Percentiles rank a stretch among this genome's conserved stretches.
Conservation (phyloP, 1,140 invertebrate genomes). For the Hyles vespertilio region DNA sequence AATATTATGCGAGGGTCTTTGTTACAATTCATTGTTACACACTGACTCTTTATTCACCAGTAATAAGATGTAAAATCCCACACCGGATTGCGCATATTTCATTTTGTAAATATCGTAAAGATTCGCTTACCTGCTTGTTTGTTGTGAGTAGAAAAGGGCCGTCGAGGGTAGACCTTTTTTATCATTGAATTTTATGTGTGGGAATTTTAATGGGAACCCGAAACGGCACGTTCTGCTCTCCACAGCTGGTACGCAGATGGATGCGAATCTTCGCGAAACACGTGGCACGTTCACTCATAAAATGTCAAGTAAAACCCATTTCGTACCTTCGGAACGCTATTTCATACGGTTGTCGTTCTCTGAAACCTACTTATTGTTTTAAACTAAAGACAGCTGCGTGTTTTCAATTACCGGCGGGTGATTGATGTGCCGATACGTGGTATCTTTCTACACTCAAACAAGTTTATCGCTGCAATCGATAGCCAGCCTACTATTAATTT, state of each 20-base stretch:
- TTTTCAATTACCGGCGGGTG: constrained; percentile 60
- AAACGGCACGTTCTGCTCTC: constrained; percentile 65
- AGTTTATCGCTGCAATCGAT: constrained; percentile 60
- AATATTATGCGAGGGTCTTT: constrained; percentile 28
- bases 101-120: constrained; percentile 58
- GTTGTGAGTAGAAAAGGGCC: constrained; percentile 64
- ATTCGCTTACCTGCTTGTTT: constrained; percentile 73
- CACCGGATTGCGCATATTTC: constrained; percentile 49
- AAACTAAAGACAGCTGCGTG: constrained; percentile 45
- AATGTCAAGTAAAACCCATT: constrained; percentile 19
- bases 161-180: constrained; percentile 56
- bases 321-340: constrained; percentile 2
- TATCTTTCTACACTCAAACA: constrained; percentile 49
- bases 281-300: constrained; percentile 40
- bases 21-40: constrained; percentile 35
- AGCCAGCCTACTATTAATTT: constrained; percentile 55
- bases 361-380: constrained; percentile 29
- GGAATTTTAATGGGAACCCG: constrained; percentile 65
- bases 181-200: constrained; percentile 66
- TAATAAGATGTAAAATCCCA: constrained; percentile 60
- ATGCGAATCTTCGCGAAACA: constrained; percentile 51
- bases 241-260: constrained; percentile 62
- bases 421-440: constrained; percentile 48
- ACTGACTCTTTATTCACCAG: constrained; percentile 33
- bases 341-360: not conserved